Percentiles rank a stretch among this genome's conserved stretches.
phyloP scores from a whole-genome alignment of 1,140 invertebrate species.

The Hydropsyche tenuis region DNA sequence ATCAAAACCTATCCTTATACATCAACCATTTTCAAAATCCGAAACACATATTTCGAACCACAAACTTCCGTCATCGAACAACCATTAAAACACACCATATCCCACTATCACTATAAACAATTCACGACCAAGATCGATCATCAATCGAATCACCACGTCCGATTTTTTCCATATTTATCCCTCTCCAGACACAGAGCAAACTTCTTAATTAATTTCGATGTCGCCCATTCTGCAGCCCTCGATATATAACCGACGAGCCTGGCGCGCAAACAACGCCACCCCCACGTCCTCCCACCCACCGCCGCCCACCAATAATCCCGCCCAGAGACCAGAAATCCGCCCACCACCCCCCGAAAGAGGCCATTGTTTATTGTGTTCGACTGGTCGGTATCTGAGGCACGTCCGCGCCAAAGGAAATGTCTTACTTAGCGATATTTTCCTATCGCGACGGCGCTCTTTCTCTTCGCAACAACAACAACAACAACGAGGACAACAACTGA shows the following conservation, averaged over 20 bases:
- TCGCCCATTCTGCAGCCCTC: slow-evolving; percentile 11
- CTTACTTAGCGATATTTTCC: slow-evolving; percentile 28
- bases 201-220: slow-evolving; percentile 40
- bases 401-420: slow-evolving; percentile 4
- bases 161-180: neutral
- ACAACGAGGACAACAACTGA: too few species aligned
- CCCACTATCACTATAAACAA: too few species aligned
- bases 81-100: too few species aligned
- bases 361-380: slow-evolving; percentile 17
- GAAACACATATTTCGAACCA: too few species aligned
- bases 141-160: neutral
- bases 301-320: neutral
- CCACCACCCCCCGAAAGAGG: neutral
- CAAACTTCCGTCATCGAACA: too few species aligned
- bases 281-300: neutral
- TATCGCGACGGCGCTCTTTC: neutral
- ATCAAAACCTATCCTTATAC: too few species aligned
- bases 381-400: slow-evolving; percentile 19
- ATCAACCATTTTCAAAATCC: too few species aligned
- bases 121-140: too few species aligned
- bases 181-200: slow-evolving; percentile 26
- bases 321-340: neutral
- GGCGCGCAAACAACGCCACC: neutral
- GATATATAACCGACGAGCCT: slow-evolving; percentile 25
- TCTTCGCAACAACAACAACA: too few species aligned